A percentile compares a stretch with the other conserved stretches of the same genome.
These are phyloP conservation scores for Tenthredo scrophulariae DNA, from an alignment of 2,888 invertebrate species.

Conservation along the genomic window DNA sequence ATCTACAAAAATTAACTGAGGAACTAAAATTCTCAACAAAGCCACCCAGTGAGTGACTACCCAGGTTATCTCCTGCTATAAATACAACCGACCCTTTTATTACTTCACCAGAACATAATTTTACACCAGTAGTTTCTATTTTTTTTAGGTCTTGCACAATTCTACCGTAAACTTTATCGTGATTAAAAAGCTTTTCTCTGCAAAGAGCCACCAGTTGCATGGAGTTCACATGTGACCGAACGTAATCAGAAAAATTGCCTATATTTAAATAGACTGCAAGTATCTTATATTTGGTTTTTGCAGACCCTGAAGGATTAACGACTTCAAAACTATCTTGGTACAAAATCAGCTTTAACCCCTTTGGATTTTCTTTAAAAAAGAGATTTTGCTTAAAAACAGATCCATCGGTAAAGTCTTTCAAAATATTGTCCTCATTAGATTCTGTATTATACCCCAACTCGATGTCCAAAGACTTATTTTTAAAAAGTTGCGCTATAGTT, in stretches of 20 bases:
- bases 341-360: constrained; percentile 59
- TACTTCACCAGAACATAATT: constrained; percentile 53
- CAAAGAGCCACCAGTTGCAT: constrained; percentile 58
- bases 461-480: not conserved
- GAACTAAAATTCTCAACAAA: constrained; percentile 60
- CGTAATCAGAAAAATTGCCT: constrained; percentile 57
- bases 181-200: constrained; percentile 58
- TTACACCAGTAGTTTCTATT: constrained; percentile 57
- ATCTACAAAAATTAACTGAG: constrained; percentile 60
- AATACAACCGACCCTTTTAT: constrained; percentile 59
- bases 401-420: constrained; percentile 64
- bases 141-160: constrained; percentile 59
- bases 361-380: constrained; percentile 62
- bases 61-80: constrained; percentile 63
- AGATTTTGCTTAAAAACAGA: constrained; percentile 58
- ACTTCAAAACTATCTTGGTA: constrained; percentile 63
- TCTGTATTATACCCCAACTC: not conserved
- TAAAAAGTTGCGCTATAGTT: constrained; percentile 31
- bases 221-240: constrained; percentile 58
- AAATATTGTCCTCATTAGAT: constrained; percentile 51
- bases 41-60: constrained; percentile 61
- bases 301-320: constrained; percentile 60
- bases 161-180: constrained; percentile 58
- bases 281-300: constrained; percentile 60
- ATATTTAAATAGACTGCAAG: constrained; percentile 59